Percentiles rank a stretch among this genome's conserved stretches.
Conservation (phyloP, 2,797 vertebrate genomes). For the Pygocentrus nattereri region DNA sequence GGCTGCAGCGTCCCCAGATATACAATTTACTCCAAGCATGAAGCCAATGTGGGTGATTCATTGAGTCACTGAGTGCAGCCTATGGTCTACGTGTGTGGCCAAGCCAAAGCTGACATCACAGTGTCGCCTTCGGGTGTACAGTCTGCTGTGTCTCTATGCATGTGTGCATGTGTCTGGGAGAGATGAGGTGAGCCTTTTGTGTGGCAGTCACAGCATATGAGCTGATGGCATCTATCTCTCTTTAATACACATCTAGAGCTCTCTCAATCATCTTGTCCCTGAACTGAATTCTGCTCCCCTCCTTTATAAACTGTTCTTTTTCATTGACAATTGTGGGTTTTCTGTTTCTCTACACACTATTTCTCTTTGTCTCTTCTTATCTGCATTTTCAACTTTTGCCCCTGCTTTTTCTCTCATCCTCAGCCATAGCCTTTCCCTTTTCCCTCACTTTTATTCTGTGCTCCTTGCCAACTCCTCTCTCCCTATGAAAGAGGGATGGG, state of each 20-base stretch:
- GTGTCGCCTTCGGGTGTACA: conserved; percentile 39
- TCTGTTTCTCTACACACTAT: background rate
- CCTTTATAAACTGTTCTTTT: background rate
- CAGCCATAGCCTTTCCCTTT: conserved; percentile 5
- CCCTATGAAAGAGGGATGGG: background rate
- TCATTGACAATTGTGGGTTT: background rate
- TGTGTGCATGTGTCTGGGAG: conserved; percentile 7
- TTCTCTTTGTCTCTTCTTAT: background rate
- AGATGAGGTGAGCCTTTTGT: conserved; percentile 15
- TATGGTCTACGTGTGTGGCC: conserved; percentile 62
- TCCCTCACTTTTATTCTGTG: background rate
- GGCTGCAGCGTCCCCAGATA: conserved; percentile 37
- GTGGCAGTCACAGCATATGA: conserved; percentile 35
- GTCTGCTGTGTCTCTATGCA: conserved; percentile 27
- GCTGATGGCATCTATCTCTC: conserved; percentile 12
- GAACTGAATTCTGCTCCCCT: no score
- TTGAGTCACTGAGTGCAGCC: conserved; percentile 55
- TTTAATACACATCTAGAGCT: conserved; percentile 5
- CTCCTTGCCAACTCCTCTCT: conserved; percentile 7
- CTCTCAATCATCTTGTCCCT: background rate
- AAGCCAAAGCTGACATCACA: conserved; percentile 47
- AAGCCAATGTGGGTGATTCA: conserved; percentile 48
- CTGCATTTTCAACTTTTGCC: background rate
- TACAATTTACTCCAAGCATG: conserved; percentile 46
- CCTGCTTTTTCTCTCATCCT: background rate